Evolutionary conservation across 2,113 vertebrate genomes (phyloP).

Genomic region (Cricetomys ansorgei): DNA sequence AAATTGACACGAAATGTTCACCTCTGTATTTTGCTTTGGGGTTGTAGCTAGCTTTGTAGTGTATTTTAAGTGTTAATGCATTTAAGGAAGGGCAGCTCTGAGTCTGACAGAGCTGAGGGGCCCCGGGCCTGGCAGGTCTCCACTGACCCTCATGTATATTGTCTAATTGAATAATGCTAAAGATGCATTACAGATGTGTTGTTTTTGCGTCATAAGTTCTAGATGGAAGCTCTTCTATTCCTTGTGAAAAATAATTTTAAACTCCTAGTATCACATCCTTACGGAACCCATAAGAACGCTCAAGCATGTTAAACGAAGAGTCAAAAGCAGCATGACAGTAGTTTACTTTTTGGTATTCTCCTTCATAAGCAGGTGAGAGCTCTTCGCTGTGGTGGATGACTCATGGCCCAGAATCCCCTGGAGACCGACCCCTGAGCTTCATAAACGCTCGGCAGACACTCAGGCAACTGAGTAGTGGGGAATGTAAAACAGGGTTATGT

Average conservation of each 20-base stretch:
- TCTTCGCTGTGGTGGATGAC: neutral
- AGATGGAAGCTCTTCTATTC: slow-evolving; percentile 30
- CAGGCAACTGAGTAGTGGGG: neutral
- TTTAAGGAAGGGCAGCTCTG: neutral
- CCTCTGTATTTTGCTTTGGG: neutral
- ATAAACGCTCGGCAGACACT: neutral
- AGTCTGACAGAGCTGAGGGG: neutral
- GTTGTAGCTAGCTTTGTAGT: neutral
- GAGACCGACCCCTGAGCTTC: neutral
- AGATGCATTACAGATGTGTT: neutral
- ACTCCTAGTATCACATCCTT: neutral
- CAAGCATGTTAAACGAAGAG: neutral
- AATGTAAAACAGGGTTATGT: neutral
- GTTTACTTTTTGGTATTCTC: neutral
- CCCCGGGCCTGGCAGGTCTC: neutral
- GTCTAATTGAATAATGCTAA: neutral
- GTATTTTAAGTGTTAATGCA: neutral
- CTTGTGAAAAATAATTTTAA: slow-evolving; percentile 5
- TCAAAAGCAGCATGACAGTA: neutral
- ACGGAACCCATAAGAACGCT: neutral
- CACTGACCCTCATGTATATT: neutral
- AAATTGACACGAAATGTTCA: neutral
- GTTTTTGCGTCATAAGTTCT: neutral
- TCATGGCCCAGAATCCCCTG: neutral
- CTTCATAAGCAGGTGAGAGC: neutral